Evolutionary conservation across 2,113 vertebrate genomes (phyloP).

Genomic region (Salvelinus alpinus): DNA sequence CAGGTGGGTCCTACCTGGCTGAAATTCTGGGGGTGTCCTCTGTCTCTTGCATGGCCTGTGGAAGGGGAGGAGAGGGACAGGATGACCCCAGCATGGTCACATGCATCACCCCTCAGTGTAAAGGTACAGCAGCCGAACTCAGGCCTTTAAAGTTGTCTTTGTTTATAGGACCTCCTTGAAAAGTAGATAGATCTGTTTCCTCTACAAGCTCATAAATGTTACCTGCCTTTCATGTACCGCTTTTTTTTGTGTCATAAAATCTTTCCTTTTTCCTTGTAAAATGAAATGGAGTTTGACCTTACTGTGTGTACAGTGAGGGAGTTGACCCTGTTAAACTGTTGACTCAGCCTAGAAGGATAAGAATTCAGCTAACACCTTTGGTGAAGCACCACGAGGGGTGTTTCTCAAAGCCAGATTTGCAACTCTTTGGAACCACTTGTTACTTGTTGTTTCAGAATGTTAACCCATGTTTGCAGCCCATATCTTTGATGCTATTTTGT

Average conservation of each 20-base stretch:
- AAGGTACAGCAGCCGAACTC: slow-evolving; percentile 64
- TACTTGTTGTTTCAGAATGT: no score
- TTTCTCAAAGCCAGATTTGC: no score
- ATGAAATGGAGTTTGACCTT: neutral
- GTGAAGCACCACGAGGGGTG: neutral
- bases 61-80: slow-evolving; percentile 17
- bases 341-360: neutral
- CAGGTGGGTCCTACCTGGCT: slow-evolving; percentile 49
- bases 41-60: slow-evolving; percentile 78
- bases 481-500: no score
- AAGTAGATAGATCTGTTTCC: neutral
- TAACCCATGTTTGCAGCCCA: no score
- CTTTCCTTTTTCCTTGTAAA: neutral
- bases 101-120: slow-evolving; percentile 75
- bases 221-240: neutral
- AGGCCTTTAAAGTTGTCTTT: neutral
- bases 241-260: neutral
- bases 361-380: neutral
- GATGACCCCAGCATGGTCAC: slow-evolving; percentile 15
- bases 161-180: neutral
- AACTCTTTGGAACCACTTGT: no score
- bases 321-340: neutral
- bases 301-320: neutral
- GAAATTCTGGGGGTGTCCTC: slow-evolving; percentile 37
- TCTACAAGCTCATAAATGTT: neutral